Conservation (phyloP, 1,140 invertebrate species). For the Drosophila obscura region DNA sequence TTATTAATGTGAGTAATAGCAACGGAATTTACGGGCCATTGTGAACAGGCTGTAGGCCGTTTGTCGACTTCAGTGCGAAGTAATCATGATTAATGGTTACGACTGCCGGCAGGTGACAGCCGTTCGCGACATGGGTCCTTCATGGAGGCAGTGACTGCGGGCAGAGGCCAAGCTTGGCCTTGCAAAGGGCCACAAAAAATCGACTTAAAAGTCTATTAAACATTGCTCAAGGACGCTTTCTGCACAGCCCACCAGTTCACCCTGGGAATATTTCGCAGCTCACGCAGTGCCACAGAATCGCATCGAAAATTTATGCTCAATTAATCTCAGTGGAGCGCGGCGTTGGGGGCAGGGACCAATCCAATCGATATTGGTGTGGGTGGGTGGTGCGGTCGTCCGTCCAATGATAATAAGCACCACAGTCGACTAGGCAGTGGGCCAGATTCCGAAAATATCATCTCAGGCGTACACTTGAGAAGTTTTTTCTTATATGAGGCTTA, state of each 20-base stretch:
- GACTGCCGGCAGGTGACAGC: constrained; percentile 54
- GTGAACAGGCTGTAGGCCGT: constrained; percentile 24
- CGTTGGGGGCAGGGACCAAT: constrained; percentile 8
- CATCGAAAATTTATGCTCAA: constrained; percentile 65
- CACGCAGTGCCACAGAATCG: constrained; percentile 36
- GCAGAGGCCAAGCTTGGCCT: neutral
- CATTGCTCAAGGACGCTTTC: constrained; percentile 38
- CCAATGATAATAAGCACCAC: constrained; percentile 38
- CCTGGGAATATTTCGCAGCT: constrained; percentile 36
- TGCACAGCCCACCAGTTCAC: neutral
- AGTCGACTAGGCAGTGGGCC: constrained; percentile 1
- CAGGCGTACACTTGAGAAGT: constrained; percentile 1
- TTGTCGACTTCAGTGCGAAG: constrained; percentile 47
- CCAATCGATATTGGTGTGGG: constrained; percentile 19
- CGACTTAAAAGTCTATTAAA: constrained; percentile 64
- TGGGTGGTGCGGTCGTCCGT: neutral
- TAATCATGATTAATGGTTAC: constrained; percentile 53
- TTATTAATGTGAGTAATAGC: constrained; percentile 49
- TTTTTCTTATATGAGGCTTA: too few species aligned
- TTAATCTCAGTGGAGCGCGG: constrained; percentile 49
- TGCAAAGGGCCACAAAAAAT: constrained; percentile 15
- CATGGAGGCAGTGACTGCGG: neutral
- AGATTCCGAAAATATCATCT: constrained; percentile 10
- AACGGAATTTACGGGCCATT: constrained; percentile 15
- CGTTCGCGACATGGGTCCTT: constrained; percentile 16